Evolutionary conservation across 2,888 invertebrate genomes (phyloP).

Genomic region (Adelphocoris suturalis): DNA sequence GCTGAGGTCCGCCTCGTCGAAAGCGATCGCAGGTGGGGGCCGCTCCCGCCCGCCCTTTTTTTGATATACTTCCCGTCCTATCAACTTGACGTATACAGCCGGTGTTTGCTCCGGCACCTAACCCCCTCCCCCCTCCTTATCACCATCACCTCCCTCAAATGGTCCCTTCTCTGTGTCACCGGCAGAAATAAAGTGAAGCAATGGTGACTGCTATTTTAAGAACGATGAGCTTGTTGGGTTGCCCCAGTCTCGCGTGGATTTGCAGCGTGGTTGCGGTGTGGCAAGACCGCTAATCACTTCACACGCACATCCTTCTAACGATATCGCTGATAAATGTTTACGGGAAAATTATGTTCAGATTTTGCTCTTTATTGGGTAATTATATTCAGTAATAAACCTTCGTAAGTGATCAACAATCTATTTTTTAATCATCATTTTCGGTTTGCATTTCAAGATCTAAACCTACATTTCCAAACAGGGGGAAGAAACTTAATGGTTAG

Average conservation of each 20-base stretch:
- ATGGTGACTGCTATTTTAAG: not conserved
- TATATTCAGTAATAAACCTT: no score
- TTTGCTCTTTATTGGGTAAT: no score
- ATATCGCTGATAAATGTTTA: no score
- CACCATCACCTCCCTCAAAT: not conserved
- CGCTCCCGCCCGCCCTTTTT: slow-evolving; percentile 1
- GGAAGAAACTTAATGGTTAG: no score
- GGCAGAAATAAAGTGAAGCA: slow-evolving; percentile 6
- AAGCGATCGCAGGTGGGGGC: not conserved
- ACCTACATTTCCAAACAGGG: no score
- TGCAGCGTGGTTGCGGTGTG: not conserved
- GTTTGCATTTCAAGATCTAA: no score
- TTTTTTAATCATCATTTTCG: no score
- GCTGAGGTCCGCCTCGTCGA: not conserved
- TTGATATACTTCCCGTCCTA: slow-evolving; percentile 35
- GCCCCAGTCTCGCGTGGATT: not conserved
- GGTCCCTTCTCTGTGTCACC: not conserved
- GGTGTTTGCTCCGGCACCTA: slow-evolving; percentile 24
- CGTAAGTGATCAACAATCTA: no score
- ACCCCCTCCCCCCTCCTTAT: not conserved
- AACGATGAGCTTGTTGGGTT: slow-evolving; percentile 12
- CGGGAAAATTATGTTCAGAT: no score
- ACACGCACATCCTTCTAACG: no score
- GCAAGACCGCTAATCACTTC: not conserved
- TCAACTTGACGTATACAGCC: slow-evolving; percentile 39